A percentile compares a stretch with the other conserved stretches of the same genome.
These are phyloP conservation scores for Pagetopsis macropterus DNA, from an alignment of 2,797 vertebrate species.

Conservation along the genomic window DNA sequence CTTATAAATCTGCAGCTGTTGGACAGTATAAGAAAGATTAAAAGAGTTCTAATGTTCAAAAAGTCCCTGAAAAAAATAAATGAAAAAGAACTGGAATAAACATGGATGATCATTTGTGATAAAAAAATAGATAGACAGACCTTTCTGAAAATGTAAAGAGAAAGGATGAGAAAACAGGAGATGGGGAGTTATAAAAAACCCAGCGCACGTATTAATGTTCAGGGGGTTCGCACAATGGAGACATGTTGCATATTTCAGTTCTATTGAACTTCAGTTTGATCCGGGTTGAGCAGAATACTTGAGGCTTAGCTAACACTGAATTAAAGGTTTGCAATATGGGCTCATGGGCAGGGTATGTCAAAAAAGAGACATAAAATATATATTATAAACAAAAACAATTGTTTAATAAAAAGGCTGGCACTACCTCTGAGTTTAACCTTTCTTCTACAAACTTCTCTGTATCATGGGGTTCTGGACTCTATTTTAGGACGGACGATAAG, in stretches of 20 bases:
- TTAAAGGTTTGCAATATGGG: neutral
- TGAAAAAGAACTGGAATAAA: constrained; percentile 13
- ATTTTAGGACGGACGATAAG: neutral
- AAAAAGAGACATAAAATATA: neutral
- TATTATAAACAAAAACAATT: constrained; percentile 1
- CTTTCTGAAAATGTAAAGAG: constrained; percentile 1
- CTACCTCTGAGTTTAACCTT: neutral
- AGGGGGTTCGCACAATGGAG: constrained; percentile 24
- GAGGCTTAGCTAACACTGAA: neutral
- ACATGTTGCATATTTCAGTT: constrained; percentile 44
- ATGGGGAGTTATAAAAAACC: constrained; percentile 10
- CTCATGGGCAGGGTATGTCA: neutral
- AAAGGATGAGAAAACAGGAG: constrained; percentile 18
- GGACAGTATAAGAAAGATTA: constrained; percentile 15
- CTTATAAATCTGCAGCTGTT: neutral
- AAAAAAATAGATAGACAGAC: neutral
- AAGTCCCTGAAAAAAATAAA: neutral
- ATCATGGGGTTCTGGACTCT: neutral
- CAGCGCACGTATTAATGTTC: constrained; percentile 10
- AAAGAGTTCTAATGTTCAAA: constrained; percentile 10
- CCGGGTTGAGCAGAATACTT: constrained; percentile 1
- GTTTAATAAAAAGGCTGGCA: neutral
- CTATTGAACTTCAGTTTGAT: constrained; percentile 20
- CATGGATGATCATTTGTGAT: neutral
- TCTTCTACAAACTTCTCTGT: constrained; percentile 15